A percentile compares a stretch with the other conserved stretches of the same genome.
Evolutionary conservation across 2,113 vertebrate species (phyloP).

Genomic region (Nerophis ophidion): DNA sequence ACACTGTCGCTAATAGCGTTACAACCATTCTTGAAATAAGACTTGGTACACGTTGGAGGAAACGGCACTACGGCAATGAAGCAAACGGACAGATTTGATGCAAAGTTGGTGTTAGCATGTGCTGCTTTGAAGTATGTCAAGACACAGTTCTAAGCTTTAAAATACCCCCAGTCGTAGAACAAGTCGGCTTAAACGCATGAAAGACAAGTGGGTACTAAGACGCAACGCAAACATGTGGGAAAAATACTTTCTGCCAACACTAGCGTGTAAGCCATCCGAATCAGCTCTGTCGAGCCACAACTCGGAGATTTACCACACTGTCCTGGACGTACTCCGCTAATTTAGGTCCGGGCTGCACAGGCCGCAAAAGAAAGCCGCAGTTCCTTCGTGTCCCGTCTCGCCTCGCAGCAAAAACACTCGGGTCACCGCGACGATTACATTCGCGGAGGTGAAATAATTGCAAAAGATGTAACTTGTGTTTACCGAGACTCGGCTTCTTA

Average conservation of each 20-base stretch:
- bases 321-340: constrained; percentile 52
- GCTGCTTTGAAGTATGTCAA: constrained; percentile 6
- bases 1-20: background rate
- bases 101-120: constrained; percentile 41
- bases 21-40: too few species aligned
- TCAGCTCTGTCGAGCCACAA: constrained; percentile 37
- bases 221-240: too few species aligned
- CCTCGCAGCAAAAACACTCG: constrained; percentile 3
- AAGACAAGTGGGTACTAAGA: background rate
- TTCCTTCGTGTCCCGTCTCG: constrained; percentile 12
- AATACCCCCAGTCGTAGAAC: background rate
- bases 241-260: background rate
- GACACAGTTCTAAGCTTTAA: constrained; percentile 8
- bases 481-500: constrained; percentile 16
- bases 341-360: constrained; percentile 64
- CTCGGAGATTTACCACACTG: constrained; percentile 22
- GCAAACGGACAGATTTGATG: constrained; percentile 21
- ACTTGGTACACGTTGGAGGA: background rate
- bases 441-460: constrained; percentile 17
- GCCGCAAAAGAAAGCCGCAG: constrained; percentile 47
- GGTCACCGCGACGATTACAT: background rate
- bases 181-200: constrained; percentile 16
- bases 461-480: constrained; percentile 6
- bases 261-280: background rate
- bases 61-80: background rate